Evolutionary conservation across 2,113 vertebrate species (phyloP).

Genomic region (Stictonetta naevosa): DNA sequence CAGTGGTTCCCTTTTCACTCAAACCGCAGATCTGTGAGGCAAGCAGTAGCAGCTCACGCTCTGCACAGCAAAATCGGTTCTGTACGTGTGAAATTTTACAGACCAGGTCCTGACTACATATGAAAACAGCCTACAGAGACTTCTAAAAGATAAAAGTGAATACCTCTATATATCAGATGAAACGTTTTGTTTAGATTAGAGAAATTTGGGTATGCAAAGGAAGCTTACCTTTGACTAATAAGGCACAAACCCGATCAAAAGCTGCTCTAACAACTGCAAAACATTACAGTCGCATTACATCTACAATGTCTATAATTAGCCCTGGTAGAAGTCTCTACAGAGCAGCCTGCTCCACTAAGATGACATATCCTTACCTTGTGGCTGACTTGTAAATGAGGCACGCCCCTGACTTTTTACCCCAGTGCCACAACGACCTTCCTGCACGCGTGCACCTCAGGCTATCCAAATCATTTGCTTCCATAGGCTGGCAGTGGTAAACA

Average conservation of each 20-base stretch:
- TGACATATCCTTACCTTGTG: not conserved
- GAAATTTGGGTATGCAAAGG: not conserved
- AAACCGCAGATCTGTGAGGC: not conserved
- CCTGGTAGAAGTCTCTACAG: not conserved
- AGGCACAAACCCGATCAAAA: not conserved
- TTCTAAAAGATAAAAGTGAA: not conserved
- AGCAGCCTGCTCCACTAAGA: not conserved
- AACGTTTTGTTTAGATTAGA: not conserved
- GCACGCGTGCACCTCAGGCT: rapidly evolving
- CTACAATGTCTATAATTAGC: not conserved
- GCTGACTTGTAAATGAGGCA: not conserved
- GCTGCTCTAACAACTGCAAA: not conserved
- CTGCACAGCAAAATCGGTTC: not conserved
- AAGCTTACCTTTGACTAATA: not conserved
- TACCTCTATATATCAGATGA: not conserved
- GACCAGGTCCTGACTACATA: not conserved
- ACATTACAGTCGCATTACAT: not conserved
- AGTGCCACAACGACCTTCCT: not conserved
- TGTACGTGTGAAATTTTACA: not conserved
- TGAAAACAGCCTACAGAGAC: not conserved
- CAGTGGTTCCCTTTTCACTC: not conserved
- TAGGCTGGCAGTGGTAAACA: not conserved
- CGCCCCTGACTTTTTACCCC: not conserved
- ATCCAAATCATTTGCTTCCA: not conserved
- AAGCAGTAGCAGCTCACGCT: not conserved